Evolutionary conservation across 64 coral and sea anemone species (phyloP), one percentile per base, ranked within the genome.

Genomic region (Actinia tenebrosa): DNA sequence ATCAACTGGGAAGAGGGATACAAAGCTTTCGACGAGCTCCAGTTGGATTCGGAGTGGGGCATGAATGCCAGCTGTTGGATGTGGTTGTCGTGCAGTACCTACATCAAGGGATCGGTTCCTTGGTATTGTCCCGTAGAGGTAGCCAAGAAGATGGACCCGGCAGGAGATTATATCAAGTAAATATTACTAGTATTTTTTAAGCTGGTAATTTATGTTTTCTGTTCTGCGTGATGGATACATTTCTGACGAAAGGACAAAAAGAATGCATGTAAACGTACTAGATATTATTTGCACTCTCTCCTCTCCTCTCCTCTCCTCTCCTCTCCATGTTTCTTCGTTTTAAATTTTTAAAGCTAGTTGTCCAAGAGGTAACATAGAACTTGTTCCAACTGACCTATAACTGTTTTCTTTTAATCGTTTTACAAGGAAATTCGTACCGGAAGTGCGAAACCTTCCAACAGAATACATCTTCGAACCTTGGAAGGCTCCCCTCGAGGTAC

Each of bases 1-100:
- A 83, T 99, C 44, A 95, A 83, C 83, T 99, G 97, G 97, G 97
- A 99, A 64, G 97, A 99, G 68, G 97, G 97, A 62, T 91, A 88
- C 16, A 99, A 99, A 90, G 97, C 80, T 18, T 91, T 91, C 68
- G 90, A 91, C 53, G 85, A 91, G 27, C 45, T 91, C 14, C 90
- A 91, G 25, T 16, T 91, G 53, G 90, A 91, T 58, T 75, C 90
- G 7, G 90, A 91, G 64, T 69, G 90, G 84, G 78, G 90, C 44
- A 53, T 91, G 23, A 91, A 91, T 61, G 59, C 45, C 0, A 83
- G 85, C 61, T 78, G 84, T 75, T 91, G 90, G 90, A 62, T 91
- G 60, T 91, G 90, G 90, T 56, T 91, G 85, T 91, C 90, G 19
- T 77, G 84, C 55, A 91, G 90, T 71, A 45, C 77, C 14, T 91